phyloP scores from a whole-genome alignment of 1,140 invertebrate species.

The Meloidogyne hapla region DNA sequence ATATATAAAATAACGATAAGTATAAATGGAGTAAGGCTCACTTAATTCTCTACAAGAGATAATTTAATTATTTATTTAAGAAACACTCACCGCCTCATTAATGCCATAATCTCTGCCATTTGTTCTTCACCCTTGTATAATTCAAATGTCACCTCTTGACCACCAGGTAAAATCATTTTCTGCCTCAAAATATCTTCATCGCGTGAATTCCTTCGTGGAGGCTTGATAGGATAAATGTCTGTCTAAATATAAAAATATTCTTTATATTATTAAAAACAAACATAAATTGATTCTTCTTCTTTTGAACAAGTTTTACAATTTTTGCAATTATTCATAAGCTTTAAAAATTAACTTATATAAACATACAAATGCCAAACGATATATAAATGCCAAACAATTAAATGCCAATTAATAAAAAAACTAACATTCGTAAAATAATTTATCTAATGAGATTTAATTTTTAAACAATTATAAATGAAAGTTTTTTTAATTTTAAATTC shows the following conservation, averaged over 20 bases:
- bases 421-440: neutral
- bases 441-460: neutral
- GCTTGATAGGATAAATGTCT: neutral
- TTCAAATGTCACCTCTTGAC: neutral
- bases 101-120: neutral
- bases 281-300: neutral
- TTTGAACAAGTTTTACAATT: neutral
- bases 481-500: neutral
- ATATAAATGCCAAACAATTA: neutral
- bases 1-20: conserved; percentile 99
- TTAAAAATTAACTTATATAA: neutral
- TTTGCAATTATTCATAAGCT: neutral
- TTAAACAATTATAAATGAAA: neutral
- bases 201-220: neutral
- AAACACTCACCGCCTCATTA: neutral
- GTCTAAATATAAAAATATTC: neutral
- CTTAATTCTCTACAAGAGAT: conserved; percentile 97
- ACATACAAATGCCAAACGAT: neutral
- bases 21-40: conserved; percentile 99
- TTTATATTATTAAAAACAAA: neutral
- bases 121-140: neutral
- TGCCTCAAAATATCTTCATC: neutral
- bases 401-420: neutral
- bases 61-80: neutral
- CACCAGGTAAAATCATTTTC: neutral